Percentiles rank a stretch among this genome's conserved stretches.
Evolutionary conservation across 2,888 invertebrate species (phyloP).

Genomic region (Eilema griseolum): DNA sequence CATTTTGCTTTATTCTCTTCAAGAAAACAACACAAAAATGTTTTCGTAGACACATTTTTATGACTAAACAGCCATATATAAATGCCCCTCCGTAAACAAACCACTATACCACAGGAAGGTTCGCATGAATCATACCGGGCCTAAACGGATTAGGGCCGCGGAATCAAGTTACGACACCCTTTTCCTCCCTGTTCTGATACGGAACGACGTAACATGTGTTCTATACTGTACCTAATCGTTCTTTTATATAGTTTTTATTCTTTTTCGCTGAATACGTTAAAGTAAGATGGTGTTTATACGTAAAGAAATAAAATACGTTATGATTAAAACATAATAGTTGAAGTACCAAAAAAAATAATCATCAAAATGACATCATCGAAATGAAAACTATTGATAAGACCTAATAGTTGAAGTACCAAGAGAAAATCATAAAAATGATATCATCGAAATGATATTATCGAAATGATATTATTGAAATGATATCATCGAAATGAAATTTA

Average conservation of each 20-base stretch:
- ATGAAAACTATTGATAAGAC: too few relatives aligned
- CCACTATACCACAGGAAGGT: slow-evolving; percentile 45
- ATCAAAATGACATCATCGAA: too few relatives aligned
- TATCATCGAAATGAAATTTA: neutral
- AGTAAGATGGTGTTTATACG: neutral
- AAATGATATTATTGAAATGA: too few relatives aligned
- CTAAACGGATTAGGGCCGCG: slow-evolving; percentile 77
- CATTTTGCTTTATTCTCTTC: neutral
- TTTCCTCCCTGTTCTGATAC: slow-evolving; percentile 74
- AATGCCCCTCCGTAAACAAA: slow-evolving; percentile 34
- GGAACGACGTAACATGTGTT: slow-evolving; percentile 67
- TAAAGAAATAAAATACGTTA: neutral
- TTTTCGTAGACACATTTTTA: neutral
- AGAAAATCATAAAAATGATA: neutral
- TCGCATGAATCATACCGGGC: slow-evolving; percentile 81
- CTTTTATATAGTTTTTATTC: slow-evolving; percentile 25
- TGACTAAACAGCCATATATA: neutral
- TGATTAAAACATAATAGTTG: neutral
- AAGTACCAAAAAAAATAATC: too few relatives aligned
- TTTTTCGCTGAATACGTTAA: neutral
- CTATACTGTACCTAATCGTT: slow-evolving; percentile 60
- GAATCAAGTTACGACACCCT: slow-evolving; percentile 83
- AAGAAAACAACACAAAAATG: slow-evolving; percentile 2
- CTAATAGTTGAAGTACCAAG: neutral
- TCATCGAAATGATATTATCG: neutral